A percentile compares a stretch with the other conserved stretches of the same genome.
These are phyloP conservation scores for Drosophila borborema DNA, from an alignment of 2,888 invertebrate genomes.

Conservation along the genomic window DNA sequence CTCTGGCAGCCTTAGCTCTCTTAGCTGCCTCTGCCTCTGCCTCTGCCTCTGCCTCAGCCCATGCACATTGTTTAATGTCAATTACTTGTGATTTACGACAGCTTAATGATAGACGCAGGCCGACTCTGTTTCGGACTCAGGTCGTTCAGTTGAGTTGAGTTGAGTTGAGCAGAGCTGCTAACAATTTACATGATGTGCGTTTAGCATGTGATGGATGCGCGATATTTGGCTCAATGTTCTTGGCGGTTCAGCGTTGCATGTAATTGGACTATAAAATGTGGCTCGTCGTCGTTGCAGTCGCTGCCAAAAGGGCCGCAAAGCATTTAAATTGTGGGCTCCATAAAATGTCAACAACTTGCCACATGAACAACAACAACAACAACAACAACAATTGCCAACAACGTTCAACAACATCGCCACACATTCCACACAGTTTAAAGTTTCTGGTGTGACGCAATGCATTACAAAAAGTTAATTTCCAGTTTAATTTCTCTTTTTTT, in stretches of 20 bases:
- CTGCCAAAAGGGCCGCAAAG: constrained; percentile 18
- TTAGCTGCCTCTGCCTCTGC: constrained; percentile 6
- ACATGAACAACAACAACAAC: too few relatives aligned
- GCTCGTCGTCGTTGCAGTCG: constrained; percentile 17
- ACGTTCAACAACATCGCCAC: not conserved
- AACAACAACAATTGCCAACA: too few relatives aligned
- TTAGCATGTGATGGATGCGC: constrained; percentile 70
- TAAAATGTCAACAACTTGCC: constrained; percentile 56
- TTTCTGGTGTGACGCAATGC: constrained; percentile 55
- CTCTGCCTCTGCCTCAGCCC: constrained; percentile 8
- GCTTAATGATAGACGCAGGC: constrained; percentile 71
- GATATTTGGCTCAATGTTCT: constrained; percentile 64
- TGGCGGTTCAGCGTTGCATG: constrained; percentile 72
- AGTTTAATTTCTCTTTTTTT: constrained; percentile 15
- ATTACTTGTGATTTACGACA: constrained; percentile 82
- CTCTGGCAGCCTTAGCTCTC: constrained; percentile 12
- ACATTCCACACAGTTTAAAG: constrained; percentile 20
- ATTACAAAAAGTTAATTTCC: constrained; percentile 28
- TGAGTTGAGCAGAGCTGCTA: constrained; percentile 31
- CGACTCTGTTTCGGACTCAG: constrained; percentile 42
- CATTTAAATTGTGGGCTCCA: constrained; percentile 9
- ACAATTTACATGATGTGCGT: constrained; percentile 63
- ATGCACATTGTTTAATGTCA: constrained; percentile 75
- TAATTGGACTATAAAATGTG: constrained; percentile 71
- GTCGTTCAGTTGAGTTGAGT: not conserved